Conservation (phyloP, 2,113 vertebrate species). For the Ellobius talpinus region DNA sequence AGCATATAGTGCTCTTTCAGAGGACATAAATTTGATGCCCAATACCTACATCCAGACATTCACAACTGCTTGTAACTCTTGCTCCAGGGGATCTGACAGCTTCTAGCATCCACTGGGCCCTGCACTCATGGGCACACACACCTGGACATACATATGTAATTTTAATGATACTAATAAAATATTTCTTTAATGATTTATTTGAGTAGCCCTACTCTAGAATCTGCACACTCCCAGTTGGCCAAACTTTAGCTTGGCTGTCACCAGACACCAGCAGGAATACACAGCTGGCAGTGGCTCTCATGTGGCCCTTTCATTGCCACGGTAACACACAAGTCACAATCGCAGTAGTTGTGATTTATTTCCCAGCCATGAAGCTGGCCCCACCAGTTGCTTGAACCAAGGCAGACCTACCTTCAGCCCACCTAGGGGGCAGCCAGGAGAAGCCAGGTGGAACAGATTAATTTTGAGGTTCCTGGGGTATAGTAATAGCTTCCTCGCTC, state of each 20-base stretch:
- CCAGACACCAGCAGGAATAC: not conserved
- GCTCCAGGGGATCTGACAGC: not conserved
- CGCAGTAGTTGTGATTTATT: not conserved
- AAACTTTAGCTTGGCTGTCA: not conserved
- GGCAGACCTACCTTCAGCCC: not conserved
- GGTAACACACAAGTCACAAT: not conserved
- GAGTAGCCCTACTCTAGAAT: not conserved
- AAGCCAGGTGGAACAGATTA: not conserved
- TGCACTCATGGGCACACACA: too few species aligned
- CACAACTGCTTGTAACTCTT: not conserved
- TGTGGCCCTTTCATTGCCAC: not conserved
- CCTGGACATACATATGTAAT: not conserved
- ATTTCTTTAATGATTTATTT: not conserved
- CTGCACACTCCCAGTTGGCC: not conserved
- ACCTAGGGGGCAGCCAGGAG: not conserved
- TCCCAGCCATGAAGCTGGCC: not conserved
- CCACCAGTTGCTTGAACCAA: slow-evolving; percentile 18
- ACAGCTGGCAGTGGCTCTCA: not conserved
- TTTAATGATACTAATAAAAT: not conserved
- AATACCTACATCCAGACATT: not conserved
- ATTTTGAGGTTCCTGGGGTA: not conserved
- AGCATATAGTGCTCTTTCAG: not conserved
- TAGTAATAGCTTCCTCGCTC: not conserved
- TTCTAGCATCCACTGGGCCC: too few species aligned
- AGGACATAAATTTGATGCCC: not conserved